These are phyloP conservation scores for Umimayanthus chanpuru DNA, from an alignment of 92 coral and sea anemone species.

Conservation along the genomic window DNA sequence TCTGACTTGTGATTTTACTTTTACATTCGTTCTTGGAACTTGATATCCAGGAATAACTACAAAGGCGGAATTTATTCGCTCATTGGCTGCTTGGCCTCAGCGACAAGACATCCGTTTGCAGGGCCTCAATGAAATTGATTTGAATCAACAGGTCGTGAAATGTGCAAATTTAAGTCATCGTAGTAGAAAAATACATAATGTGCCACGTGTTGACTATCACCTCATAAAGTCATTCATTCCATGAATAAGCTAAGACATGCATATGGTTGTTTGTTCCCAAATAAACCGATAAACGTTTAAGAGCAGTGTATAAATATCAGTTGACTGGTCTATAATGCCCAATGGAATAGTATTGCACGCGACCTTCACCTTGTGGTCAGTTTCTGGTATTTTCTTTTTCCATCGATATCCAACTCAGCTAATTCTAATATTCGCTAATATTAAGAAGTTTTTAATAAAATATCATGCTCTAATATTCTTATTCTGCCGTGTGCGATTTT, in stretches of 20 bases:
- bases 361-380: not conserved
- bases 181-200: not conserved
- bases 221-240: not conserved
- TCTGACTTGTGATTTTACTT: constrained; percentile 1
- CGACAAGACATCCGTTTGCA: not conserved
- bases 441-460: not conserved
- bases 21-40: not conserved
- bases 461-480: too few species aligned
- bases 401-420: not conserved
- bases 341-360: not conserved
- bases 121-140: not conserved
- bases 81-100: not conserved
- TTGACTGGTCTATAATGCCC: not conserved
- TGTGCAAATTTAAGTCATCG: not conserved
- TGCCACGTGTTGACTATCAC: not conserved
- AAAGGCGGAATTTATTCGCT: not conserved
- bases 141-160: not conserved
- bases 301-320: not conserved
- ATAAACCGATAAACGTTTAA: not conserved
- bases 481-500: not conserved
- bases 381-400: not conserved
- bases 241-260: not conserved
- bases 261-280: not conserved
- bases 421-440: not conserved
- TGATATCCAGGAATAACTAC: not conserved